Evolutionary conservation across 2,888 invertebrate species (phyloP), one percentile per base, ranked within the genome.

Genomic region (Scrobipalpa costella): DNA sequence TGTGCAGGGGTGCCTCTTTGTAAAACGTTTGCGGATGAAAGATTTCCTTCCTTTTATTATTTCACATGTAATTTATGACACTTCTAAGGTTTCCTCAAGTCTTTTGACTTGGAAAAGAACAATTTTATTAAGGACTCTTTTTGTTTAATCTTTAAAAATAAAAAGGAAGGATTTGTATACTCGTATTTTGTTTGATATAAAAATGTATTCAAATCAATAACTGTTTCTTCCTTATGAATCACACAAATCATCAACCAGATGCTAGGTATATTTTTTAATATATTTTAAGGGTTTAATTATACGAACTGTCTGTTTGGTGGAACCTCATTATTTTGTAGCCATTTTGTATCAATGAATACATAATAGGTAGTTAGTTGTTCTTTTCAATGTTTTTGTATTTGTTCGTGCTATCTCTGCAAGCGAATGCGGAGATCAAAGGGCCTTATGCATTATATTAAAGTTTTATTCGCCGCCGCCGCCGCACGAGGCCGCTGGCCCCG

Each of bases 391-490:
- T 76, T 69, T 72, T 75, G 75, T 74, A 77, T 77, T 34, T 2
- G 34, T 80, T 83, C 84, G 82, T 84, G 82, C 74, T 84, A 86
- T 86, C 83, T 81, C 85, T 85, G 85, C 83, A 81, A 83, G 84
- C 81, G 77, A 87, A 85, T 83, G 83, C 80, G 78, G 81, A 90
- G 89, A 91, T 91, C 90, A 91, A 91, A 91, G 90, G 81, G 83
- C 82, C 82, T 85, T 87, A 89, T 90, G 88, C 88, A 89, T 89
- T 89, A 86, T 90, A 90, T 90, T 90, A 90, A 89, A 90, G 90
- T 90, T 90, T 88, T 84, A 90, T 87, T 82, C 85, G 83, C 81
- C 79, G 84, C 82, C 79, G 82, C 80, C 77, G 58, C 19, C 58
- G 55, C 60, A 52, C 33, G 77, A 78, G 79, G 76, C 84, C 82